These are phyloP conservation scores for human DNA, from an alignment of 2,113 vertebrate genomes.

Conservation along the genomic window GRCh38 chr5:169175001-169175500, in stretches of 20 bases:
- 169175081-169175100: not conserved
- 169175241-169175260: not conserved
- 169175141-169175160: not conserved
- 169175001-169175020: not conserved
- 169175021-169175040: not conserved
- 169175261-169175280: not conserved
- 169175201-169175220: not conserved
- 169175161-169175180: not conserved
- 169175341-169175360: not conserved
- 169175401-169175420: not conserved
- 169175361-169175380: rapidly evolving
- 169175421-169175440: not conserved
- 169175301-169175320: rapidly evolving
- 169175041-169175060: not conserved
- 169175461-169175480: not conserved
- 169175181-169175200: not conserved
- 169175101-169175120: not conserved
- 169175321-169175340: rapidly evolving
- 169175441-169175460: not conserved
- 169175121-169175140: not conserved
- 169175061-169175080: not conserved
- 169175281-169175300: not conserved
- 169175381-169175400: not conserved
- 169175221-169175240: not conserved
- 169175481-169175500: not conserved